Evolutionary conservation across 2,888 invertebrate species (phyloP).

Genomic region (Blera fallax): DNA sequence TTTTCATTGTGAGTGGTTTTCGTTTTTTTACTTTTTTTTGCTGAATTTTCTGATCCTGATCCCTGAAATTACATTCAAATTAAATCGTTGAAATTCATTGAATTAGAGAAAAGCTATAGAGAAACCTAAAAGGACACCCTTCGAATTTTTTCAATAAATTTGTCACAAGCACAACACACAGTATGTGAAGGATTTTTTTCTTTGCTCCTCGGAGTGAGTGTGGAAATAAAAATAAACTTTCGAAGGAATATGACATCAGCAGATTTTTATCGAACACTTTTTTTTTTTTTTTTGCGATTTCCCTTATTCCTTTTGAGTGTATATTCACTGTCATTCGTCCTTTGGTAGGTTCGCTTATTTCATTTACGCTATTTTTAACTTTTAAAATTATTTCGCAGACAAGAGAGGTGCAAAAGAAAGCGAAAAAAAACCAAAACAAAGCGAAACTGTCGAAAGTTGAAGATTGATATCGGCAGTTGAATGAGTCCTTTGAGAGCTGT

Average conservation of each 20-base stretch:
- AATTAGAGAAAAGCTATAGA: slow-evolving; percentile 13
- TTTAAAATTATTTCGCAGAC: slow-evolving; percentile 41
- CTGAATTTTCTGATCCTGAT: slow-evolving; percentile 28
- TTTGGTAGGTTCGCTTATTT: slow-evolving; percentile 4
- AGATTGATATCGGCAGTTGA: slow-evolving; percentile 54
- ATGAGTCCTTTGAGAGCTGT: slow-evolving; percentile 35
- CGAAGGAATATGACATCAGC: slow-evolving; percentile 62
- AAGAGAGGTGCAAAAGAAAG: background rate
- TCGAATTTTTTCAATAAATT: slow-evolving; percentile 52
- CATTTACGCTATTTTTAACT: slow-evolving; percentile 53
- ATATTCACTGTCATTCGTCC: background rate
- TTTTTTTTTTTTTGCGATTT: background rate
- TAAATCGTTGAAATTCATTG: slow-evolving; percentile 69
- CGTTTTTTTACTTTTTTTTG: background rate
- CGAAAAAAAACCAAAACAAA: background rate
- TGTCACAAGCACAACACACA: slow-evolving; percentile 31
- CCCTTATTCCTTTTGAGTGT: background rate
- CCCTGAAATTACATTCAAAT: slow-evolving; percentile 65
- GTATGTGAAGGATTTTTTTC: slow-evolving; percentile 12
- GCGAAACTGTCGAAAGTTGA: slow-evolving; percentile 51
- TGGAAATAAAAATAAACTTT: slow-evolving; percentile 57
- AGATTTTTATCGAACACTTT: slow-evolving; percentile 51
- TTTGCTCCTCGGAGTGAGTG: background rate
- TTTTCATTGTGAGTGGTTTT: slow-evolving; percentile 41
- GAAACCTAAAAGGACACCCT: slow-evolving; percentile 5